Base-by-base conservation (phyloP, 2,888 invertebrate species). In the Lasiommata megera region DNA sequence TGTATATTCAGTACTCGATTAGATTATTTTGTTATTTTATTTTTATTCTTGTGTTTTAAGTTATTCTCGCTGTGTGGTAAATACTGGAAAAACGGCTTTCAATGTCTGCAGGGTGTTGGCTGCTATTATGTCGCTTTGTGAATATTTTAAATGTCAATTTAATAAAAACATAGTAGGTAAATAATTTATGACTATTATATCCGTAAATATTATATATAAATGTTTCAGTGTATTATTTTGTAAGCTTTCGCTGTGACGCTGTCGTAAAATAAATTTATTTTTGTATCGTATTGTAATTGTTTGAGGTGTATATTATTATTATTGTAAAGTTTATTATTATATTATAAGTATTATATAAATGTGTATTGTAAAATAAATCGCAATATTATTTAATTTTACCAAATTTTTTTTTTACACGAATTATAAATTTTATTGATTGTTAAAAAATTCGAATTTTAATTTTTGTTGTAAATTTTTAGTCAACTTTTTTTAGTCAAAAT, bases 91-190 rank as follows among this genome's bases (percentile, higher is more conserved):
- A 74, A 73, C 82, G 83, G 88, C 88, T 88, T 89, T 88, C 75
- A 82, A 88, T 89, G 89, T 89, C 80, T 88, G 89, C 89, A 88
- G 88, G 84, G 89, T 89, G 89, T 89, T 89, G 89, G 89, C 88
- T 88, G 88, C 84, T 73, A 76, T 70, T 69, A 51, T 75, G 72
- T 76, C 71, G 76, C 75, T 74, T 74, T 59, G 64, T 67, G 63
- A 62, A 34, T 62, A 62, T 62, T 61, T 59, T 53, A 50, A 40
- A 40, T 31, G 14, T 38, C 53, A 56, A 62, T 52, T 60, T 29
- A 5, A 29, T 29, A 29, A 28, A 29, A 31, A 29, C 14, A 12
- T 23, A 46, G 43, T 14, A 48, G 17, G 18, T 48, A 18, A n/a
- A n/a, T n/a, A n/a, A n/a, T 48, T 18, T 40, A 17, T 8, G 17